These are phyloP conservation scores for Drosophila arawakana DNA, from an alignment of 1,140 invertebrate species.

Conservation along the genomic window DNA sequence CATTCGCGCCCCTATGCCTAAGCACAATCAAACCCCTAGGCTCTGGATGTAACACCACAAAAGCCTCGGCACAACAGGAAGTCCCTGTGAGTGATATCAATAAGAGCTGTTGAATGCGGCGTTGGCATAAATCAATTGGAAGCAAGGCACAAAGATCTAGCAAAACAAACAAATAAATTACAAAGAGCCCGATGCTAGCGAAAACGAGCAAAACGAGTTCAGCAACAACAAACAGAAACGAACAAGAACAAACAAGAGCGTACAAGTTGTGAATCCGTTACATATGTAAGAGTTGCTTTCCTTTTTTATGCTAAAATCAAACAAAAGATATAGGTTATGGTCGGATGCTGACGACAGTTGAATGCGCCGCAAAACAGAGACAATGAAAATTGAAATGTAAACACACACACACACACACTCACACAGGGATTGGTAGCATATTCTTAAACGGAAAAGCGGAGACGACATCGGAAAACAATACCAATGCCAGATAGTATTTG, in stretches of 20 bases:
- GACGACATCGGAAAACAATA: constrained; percentile 7
- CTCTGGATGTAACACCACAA: constrained; percentile 1
- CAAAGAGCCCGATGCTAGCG: constrained; percentile 44
- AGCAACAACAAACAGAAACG: constrained; percentile 19
- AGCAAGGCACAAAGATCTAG: constrained; percentile 45
- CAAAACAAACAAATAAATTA: constrained; percentile 77
- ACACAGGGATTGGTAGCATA: not conserved
- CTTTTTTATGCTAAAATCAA: constrained; percentile 66
- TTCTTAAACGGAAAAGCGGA: constrained; percentile 25
- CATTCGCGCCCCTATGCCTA: not conserved
- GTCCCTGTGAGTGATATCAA: constrained; percentile 28
- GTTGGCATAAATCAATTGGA: constrained; percentile 72
- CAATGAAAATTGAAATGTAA: constrained; percentile 49
- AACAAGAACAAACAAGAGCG: constrained; percentile 32
- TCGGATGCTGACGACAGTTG: constrained; percentile 62
- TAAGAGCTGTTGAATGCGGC: constrained; percentile 43
- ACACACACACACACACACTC: constrained; percentile 20
- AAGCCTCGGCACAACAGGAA: constrained; percentile 23
- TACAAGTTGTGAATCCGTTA: constrained; percentile 50
- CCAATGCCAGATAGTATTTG: constrained; percentile 7
- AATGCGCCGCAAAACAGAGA: constrained; percentile 51
- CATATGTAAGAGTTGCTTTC: constrained; percentile 72
- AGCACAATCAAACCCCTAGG: constrained; percentile 22
- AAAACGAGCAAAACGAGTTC: constrained; percentile 49
- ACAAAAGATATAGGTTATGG: constrained; percentile 60